phyloP scores from a whole-genome alignment of 2,888 invertebrate species.

The Hirtodrosophila trivittata region DNA sequence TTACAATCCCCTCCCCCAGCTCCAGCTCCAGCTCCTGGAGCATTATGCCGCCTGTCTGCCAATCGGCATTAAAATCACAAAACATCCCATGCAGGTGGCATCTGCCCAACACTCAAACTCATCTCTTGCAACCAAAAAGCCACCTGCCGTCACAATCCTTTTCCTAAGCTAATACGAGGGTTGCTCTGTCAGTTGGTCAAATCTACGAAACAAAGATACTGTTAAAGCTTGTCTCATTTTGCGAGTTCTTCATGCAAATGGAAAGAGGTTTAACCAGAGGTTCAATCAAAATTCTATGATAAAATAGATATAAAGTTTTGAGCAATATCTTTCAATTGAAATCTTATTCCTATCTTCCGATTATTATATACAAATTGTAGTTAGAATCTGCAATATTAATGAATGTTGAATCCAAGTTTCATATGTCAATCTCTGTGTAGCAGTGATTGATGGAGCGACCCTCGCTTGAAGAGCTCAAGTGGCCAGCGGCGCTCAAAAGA shows the following conservation, averaged over 20 bases:
- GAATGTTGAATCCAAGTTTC: no score
- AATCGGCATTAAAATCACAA: conserved; percentile 77
- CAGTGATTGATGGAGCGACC: conserved; percentile 11
- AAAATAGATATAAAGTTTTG: no score
- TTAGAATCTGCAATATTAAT: no score
- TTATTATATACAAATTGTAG: no score
- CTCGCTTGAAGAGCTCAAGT: conserved; percentile 55
- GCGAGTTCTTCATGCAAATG: no score
- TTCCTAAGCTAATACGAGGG: conserved; percentile 49
- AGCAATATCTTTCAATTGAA: no score
- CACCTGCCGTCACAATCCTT: conserved; percentile 69
- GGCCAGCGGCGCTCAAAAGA: conserved; percentile 66
- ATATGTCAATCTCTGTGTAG: no score
- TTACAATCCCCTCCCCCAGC: conserved; percentile 1
- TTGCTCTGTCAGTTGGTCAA: no score
- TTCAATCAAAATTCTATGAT: not conserved
- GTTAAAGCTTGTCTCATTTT: no score
- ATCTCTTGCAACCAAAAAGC: conserved; percentile 23
- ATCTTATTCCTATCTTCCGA: no score
- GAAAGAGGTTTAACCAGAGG: not conserved
- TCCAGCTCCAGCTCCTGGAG: conserved; percentile 10
- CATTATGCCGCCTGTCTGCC: conserved; percentile 59
- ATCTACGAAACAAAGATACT: no score
- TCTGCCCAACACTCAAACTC: conserved; percentile 5
- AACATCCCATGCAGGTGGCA: conserved; percentile 52